Percentiles rank a stretch among this genome's conserved stretches.
These are phyloP conservation scores for Lacanobia wlatinum DNA, from an alignment of 2,888 invertebrate species.

Conservation along the genomic window DNA sequence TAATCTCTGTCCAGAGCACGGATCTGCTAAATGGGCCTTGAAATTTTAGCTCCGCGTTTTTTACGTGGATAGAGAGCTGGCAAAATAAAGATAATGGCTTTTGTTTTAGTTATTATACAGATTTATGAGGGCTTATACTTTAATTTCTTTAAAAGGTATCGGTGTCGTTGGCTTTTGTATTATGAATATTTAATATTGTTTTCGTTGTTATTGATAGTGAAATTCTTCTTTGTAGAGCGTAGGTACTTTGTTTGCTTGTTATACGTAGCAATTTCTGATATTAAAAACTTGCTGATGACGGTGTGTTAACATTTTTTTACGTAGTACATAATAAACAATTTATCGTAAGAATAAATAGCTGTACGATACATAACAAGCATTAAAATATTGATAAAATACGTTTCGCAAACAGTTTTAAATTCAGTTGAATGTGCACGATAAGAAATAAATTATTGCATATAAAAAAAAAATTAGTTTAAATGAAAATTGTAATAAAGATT, in stretches of 20 bases:
- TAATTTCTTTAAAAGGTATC: constrained; percentile 56
- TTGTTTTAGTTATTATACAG: constrained; percentile 55
- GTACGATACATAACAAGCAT: not conserved
- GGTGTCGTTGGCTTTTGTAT: constrained; percentile 30
- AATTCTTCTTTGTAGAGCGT: constrained; percentile 23
- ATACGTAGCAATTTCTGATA: constrained; percentile 22
- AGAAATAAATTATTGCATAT: not conserved
- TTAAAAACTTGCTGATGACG: constrained; percentile 4
- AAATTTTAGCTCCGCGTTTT: constrained; percentile 73
- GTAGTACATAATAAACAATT: not conserved
- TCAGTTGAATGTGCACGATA: not conserved
- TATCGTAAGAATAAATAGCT: not conserved
- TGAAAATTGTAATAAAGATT: too few species aligned
- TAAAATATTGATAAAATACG: not conserved
- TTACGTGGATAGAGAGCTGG: constrained; percentile 67
- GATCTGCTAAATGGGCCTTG: constrained; percentile 81
- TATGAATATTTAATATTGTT: constrained; percentile 29
- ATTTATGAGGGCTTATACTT: constrained; percentile 58
- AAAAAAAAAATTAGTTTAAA: too few species aligned
- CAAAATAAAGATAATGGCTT: constrained; percentile 65
- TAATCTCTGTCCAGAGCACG: constrained; percentile 83
- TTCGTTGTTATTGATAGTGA: constrained; percentile 17
- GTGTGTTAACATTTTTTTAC: not conserved
- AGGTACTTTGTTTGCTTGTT: constrained; percentile 23
- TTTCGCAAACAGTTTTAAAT: not conserved